Conservation (phyloP, 2,888 invertebrate species). For the Cataglyphis livida region DNA sequence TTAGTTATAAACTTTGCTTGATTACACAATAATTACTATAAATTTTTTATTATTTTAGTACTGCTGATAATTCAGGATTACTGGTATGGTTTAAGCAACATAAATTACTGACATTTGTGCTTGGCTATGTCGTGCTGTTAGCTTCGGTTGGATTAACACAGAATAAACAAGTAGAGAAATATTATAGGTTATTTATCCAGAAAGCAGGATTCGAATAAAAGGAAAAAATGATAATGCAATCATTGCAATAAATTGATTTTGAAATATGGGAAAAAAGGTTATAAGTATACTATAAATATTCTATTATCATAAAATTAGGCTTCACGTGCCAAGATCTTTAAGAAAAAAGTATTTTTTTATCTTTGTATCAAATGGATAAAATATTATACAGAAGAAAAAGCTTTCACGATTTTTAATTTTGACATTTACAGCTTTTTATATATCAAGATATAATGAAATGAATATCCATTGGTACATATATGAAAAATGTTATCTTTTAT, state of each 20-base stretch:
- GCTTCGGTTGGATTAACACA: conserved; percentile 89
- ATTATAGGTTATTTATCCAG: conserved; percentile 87
- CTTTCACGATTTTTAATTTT: conserved; percentile 9
- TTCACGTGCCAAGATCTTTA: conserved; percentile 22
- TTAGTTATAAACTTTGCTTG: background rate
- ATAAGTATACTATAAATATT: background rate
- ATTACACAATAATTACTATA: background rate
- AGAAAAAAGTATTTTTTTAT: background rate
- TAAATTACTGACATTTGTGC: conserved; percentile 88
- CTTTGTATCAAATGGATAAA: background rate
- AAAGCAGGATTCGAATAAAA: conserved; percentile 81
- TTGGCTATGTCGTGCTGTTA: conserved; percentile 89
- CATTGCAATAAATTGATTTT: conserved; percentile 24
- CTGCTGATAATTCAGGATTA: conserved; percentile 75
- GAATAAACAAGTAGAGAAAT: conserved; percentile 89
- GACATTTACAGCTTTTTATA: conserved; percentile 24
- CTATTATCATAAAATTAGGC: conserved; percentile 20
- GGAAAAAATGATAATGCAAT: conserved; percentile 36
- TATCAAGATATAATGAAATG: background rate
- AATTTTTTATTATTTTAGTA: conserved; percentile 70
- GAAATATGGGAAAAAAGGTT: background rate
- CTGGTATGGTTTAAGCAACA: conserved; percentile 88
- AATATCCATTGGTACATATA: conserved; percentile 27
- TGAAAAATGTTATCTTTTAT: conserved; percentile 43
- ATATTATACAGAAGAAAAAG: background rate